These are phyloP conservation scores for Hapalemur alaotrensis DNA, from an alignment of 2,797 vertebrate genomes.

Conservation along the genomic window DNA sequence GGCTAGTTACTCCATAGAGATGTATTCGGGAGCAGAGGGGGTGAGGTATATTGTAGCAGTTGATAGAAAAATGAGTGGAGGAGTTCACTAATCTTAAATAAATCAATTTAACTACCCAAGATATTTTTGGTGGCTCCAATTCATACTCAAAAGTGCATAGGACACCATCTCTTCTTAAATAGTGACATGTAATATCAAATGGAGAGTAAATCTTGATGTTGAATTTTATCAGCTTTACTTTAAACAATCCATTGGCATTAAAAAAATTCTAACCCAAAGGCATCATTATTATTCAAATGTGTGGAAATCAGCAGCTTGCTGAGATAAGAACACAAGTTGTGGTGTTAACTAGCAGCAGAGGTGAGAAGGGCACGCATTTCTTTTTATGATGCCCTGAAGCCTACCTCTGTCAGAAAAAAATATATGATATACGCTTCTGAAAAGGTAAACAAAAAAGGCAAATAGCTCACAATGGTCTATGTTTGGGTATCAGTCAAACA, in stretches of 20 bases:
- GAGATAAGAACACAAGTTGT: constrained; percentile 22
- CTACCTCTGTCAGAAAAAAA: not conserved
- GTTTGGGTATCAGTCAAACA: not conserved
- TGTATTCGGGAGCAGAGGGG: not conserved
- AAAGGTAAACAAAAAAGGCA: not conserved
- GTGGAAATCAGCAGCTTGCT: constrained; percentile 25
- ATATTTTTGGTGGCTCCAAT: not conserved
- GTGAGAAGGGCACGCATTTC: not conserved
- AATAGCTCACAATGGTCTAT: not conserved
- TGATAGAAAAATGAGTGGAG: not conserved
- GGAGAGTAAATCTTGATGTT: not conserved
- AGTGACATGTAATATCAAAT: not conserved
- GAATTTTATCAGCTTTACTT: not conserved
- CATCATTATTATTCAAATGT: constrained; percentile 33
- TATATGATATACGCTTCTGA: not conserved
- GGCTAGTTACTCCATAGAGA: not conserved
- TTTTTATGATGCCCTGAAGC: not conserved
- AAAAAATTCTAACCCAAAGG: constrained; percentile 13
- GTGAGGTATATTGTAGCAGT: not conserved
- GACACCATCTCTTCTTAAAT: not conserved
- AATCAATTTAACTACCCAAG: not conserved
- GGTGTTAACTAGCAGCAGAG: not conserved
- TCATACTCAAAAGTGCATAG: not conserved
- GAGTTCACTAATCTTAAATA: not conserved
- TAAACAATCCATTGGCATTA: not conserved